Evolutionary conservation across 2,888 invertebrate species (phyloP), one percentile per base, ranked within the genome.

Genomic region (Heliconius aoede): DNA sequence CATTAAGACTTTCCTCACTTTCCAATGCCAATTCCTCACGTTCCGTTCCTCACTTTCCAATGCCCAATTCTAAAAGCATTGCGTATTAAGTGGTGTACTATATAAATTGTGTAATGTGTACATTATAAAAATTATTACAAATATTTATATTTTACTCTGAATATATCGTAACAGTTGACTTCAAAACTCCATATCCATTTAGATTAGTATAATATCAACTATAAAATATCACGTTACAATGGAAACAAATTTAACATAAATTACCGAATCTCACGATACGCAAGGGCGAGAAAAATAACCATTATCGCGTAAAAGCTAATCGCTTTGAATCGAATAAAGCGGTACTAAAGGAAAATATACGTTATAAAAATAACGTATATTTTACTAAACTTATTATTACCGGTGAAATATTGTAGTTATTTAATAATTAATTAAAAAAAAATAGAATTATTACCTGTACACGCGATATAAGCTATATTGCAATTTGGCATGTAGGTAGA

Each of bases 191-290:
- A n/a, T 28, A 28, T 68, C n/a, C 28, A 30, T 51, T 51, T 30
- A 28, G 30, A 30, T 15, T 13, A 30, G 13, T 30, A 51, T 30
- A 51, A 69, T 30, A 28, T 51, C 51, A 69, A n/a, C 68, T 55
- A 30, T 15, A 51, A 69, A 69, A 51, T 69, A n/a, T 30, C 0
- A 21, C 15, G 30, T 68, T 46, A 69, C 36, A 76, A 78, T 76
- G 78, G 76, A 78, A 78, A 78, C 71, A 46, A 60, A 55, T 68
- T 78, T 62, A 65, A 72, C 74, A 68, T 76, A 78, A 78, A 72
- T 74, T 76, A 76, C 74, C 72, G 71, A 76, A 76, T 78, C 73
- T 74, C 74, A 79, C 72, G 74, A 68, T 69, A 79, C 64, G 77
- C 64, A 72, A 73, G 64, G 74, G 68, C 69, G 76, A 74, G 68